These are phyloP conservation scores for Cardiocondyla obscurior DNA, from an alignment of 1,140 invertebrate genomes.

Conservation along the genomic window DNA sequence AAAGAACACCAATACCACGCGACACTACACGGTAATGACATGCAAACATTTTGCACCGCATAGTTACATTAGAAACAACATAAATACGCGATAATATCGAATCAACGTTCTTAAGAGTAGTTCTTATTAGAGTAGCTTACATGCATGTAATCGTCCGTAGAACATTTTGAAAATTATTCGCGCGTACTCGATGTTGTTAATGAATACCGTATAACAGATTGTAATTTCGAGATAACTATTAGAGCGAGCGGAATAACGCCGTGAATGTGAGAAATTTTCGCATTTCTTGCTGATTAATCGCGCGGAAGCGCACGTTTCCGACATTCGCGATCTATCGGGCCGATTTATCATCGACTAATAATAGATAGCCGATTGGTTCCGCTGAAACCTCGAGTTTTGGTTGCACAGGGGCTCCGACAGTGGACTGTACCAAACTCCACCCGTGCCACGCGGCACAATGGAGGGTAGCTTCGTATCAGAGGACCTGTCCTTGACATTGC, in stretches of 20 bases:
- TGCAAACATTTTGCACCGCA: slow-evolving; percentile 54
- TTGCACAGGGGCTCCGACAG: slow-evolving; percentile 84
- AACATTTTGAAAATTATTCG: background rate
- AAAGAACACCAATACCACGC: slow-evolving; percentile 81
- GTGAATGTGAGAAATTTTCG: slow-evolving; percentile 3
- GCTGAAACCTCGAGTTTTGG: slow-evolving; percentile 62
- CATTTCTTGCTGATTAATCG: slow-evolving; percentile 25
- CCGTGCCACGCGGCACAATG: slow-evolving; percentile 84
- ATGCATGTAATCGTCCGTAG: slow-evolving; percentile 8
- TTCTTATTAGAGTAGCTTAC: background rate
- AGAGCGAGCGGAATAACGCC: background rate
- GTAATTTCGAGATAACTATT: background rate
- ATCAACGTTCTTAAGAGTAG: background rate
- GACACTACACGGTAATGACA: slow-evolving; percentile 81
- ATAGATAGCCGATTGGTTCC: slow-evolving; percentile 53
- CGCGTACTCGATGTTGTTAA: slow-evolving; percentile 6
- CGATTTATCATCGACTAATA: slow-evolving; percentile 47
- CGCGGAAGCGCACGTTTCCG: slow-evolving; percentile 9
- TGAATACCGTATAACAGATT: background rate
- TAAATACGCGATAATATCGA: background rate
- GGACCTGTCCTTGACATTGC: slow-evolving; percentile 83
- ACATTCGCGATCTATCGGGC: slow-evolving; percentile 3
- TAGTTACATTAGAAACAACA: slow-evolving; percentile 36
- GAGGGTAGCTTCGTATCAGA: slow-evolving; percentile 85
- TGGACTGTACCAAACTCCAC: slow-evolving; percentile 85